Percentiles rank a stretch among this genome's conserved stretches.
These are phyloP conservation scores for Dendrolimus pini DNA, from an alignment of 2,888 invertebrate genomes.

Conservation along the genomic window DNA sequence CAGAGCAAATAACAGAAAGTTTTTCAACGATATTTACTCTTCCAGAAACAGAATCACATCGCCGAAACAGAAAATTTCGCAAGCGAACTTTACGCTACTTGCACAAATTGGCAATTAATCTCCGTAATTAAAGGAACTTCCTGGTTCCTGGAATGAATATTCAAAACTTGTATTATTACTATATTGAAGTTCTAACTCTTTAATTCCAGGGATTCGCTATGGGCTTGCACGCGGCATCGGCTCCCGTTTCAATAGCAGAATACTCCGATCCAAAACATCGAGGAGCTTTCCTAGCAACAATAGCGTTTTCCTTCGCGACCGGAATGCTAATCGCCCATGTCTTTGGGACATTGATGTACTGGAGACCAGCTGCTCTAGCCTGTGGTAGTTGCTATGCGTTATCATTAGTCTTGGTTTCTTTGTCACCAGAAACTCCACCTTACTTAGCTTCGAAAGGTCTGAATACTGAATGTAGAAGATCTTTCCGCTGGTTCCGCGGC, in stretches of 20 bases:
- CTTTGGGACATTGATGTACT: constrained; percentile 78
- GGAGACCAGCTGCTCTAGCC: constrained; percentile 75
- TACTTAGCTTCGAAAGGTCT: constrained; percentile 78
- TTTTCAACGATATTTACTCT: no score
- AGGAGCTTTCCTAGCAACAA: constrained; percentile 78
- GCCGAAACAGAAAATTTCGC: no score
- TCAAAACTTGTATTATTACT: no score
- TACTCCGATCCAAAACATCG: constrained; percentile 76
- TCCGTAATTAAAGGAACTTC: no score
- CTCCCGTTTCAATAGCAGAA: constrained; percentile 65
- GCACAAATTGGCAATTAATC: no score
- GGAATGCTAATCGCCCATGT: constrained; percentile 80
- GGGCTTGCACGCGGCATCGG: constrained; percentile 70
- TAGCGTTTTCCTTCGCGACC: constrained; percentile 78
- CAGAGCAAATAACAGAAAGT: no score
- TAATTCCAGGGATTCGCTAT: constrained; percentile 65
- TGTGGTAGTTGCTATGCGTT: constrained; percentile 67
- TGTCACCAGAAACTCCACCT: constrained; percentile 80
- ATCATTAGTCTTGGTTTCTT: constrained; percentile 66
- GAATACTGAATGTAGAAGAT: constrained; percentile 70
- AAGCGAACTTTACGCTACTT: no score
- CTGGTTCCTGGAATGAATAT: no score
- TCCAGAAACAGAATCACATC: no score
- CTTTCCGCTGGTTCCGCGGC: constrained; percentile 78
- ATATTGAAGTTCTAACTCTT: background rate